Base-by-base conservation (phyloP, 2,113 vertebrate species). In the Pseudopipra pipra region DNA sequence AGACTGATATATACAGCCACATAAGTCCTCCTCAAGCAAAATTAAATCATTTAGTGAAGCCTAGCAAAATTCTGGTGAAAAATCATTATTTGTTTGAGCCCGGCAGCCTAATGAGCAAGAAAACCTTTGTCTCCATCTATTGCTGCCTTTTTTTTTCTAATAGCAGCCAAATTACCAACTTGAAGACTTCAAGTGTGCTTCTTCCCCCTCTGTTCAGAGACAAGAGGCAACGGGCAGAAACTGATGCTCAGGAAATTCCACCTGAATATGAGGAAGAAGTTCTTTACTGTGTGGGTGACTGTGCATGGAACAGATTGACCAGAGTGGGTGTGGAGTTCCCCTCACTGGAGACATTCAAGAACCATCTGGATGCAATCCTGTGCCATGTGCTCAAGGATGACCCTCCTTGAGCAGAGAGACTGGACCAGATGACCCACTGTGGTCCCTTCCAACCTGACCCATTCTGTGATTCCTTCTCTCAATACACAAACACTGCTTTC, bases 261-360 rank as follows among this genome's bases (percentile, higher is more conserved):
- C 31, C 31, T 49, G 63, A 84, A 23, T 6, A 62, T 0, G 0
- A 47, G n/a, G 30, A 70, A 62, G 47, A 70, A 49, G 21, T 7
- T 8, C 51, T 52, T 43, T 5, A 63, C 41, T 37, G 56, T 43
- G 35, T 1, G 1, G 12, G 18, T 63, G 55, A 62, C 5, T 0
- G 3, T 46, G 20, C n/a, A 47, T 11, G 25, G 47, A 27, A 63
- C 49, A 90, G 55, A 5, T 2, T 70, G 56, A 8, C 56, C 35
- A 8, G 27, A 49, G 21, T 37, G 8, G 31, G 1, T 43, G 71
- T 35, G 55, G 47, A 43, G 55, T 23, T 2, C 62, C 41, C 49
- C 41, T 70, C 12, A 27, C 6, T 49, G 43, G 43, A 70, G 43
- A 11, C 9, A 63, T 2, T 49, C 35, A 56, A 33, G 43, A 63